These are phyloP conservation scores for Hypomesus transpacificus DNA, from an alignment of 2,113 vertebrate genomes.

Conservation along the genomic window DNA sequence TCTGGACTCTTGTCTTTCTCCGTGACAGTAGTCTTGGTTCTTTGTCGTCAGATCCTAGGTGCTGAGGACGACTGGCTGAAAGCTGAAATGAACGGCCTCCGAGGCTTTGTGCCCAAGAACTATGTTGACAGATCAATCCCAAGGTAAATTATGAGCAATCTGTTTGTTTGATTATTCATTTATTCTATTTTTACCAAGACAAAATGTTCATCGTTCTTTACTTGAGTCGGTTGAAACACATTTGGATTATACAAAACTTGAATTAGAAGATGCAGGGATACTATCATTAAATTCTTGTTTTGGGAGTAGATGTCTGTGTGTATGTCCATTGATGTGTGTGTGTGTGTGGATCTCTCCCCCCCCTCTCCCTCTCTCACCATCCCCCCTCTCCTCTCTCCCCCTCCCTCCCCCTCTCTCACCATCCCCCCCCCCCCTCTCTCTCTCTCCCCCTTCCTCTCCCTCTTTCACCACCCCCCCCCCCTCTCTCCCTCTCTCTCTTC, in stretches of 20 bases:
- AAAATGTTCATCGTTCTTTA: not conserved
- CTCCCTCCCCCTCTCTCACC: no score
- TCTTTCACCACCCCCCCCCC: no score
- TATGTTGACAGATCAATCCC: conserved; percentile 82
- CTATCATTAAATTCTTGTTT: no score
- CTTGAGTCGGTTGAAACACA: not conserved
- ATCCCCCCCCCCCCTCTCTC: no score
- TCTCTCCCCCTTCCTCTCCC: no score
- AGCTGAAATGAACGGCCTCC: conserved; percentile 84
- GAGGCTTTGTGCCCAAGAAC: conserved; percentile 91
- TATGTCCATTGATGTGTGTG: not conserved
- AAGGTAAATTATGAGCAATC: conserved; percentile 63
- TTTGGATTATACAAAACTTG: no score
- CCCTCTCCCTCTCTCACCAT: no score
- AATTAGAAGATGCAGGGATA: no score
- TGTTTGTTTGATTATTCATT: not conserved
- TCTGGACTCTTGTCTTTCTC: not conserved
- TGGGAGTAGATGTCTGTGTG: no score
- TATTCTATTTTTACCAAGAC: not conserved
- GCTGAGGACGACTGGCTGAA: conserved; percentile 87
- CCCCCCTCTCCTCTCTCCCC: no score
- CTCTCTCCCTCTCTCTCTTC: no score
- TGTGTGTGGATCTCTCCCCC: no score
- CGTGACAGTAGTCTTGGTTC: not conserved
- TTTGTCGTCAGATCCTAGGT: conserved; percentile 77